These are phyloP conservation scores for Cavia porcellus DNA, from an alignment of 2,113 vertebrate species.

Conservation along the genomic window DNA sequence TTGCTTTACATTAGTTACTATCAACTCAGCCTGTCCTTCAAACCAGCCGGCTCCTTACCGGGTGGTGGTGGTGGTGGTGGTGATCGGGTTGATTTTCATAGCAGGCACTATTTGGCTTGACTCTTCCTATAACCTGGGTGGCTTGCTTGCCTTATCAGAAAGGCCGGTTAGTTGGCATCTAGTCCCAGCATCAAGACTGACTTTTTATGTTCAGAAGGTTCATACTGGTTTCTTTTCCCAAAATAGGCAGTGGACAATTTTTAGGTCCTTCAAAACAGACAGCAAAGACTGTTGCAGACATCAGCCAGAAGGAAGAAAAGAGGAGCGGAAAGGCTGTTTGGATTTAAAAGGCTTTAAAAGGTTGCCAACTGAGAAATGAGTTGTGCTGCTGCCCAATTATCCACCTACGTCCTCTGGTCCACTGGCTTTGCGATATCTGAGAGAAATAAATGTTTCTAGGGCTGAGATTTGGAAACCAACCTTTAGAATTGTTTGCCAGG, in stretches of 20 bases:
- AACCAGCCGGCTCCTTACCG: too few species aligned
- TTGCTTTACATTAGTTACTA: too few species aligned
- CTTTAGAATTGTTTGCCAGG: slow-evolving; percentile 53
- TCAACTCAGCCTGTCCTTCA: too few species aligned
- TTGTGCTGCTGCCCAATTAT: slow-evolving; percentile 60
- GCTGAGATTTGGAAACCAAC: slow-evolving; percentile 61
- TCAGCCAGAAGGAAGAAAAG: slow-evolving; percentile 50
- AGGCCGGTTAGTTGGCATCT: too few species aligned
- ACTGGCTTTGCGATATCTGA: background rate
- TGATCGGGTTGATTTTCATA: too few species aligned
- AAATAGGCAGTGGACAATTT: background rate
- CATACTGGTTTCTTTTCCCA: background rate
- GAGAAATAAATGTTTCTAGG: slow-evolving; percentile 47
- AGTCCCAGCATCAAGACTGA: background rate
- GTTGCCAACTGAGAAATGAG: slow-evolving; percentile 73
- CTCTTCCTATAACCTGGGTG: too few species aligned
- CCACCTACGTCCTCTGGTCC: slow-evolving; percentile 5
- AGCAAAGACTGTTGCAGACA: background rate
- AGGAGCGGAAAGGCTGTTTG: slow-evolving; percentile 31
- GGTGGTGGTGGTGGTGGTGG: too few species aligned
- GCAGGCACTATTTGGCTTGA: too few species aligned
- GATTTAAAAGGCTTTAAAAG: slow-evolving; percentile 69
- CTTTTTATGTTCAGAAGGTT: background rate
- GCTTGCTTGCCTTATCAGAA: too few species aligned
- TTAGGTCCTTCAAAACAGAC: background rate